These are phyloP conservation scores for Maniola jurtina DNA, from an alignment of 1,140 invertebrate genomes.

Conservation along the genomic window DNA sequence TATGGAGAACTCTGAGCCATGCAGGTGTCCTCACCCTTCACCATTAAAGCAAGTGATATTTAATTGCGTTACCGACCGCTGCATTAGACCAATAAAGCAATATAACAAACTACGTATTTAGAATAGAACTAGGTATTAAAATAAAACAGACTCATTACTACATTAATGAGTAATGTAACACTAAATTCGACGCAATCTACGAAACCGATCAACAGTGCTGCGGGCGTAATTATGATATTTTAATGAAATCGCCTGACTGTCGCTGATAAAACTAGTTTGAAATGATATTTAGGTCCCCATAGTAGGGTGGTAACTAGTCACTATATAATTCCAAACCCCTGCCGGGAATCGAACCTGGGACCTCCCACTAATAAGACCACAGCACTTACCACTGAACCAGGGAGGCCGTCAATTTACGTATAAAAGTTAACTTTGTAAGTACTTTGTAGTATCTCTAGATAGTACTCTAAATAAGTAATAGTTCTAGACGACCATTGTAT, in stretches of 20 bases:
- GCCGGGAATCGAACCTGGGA: too few relatives aligned
- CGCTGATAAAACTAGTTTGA: neutral
- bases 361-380: too few relatives aligned
- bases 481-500: conserved; percentile 10
- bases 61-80: too few relatives aligned
- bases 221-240: conserved; percentile 1
- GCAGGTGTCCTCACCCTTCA: too few relatives aligned
- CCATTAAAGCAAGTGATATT: too few relatives aligned
- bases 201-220: neutral
- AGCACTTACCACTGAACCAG: too few relatives aligned
- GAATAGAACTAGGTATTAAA: neutral
- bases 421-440: too few relatives aligned
- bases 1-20: too few relatives aligned
- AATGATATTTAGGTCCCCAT: neutral
- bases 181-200: conserved; percentile 1
- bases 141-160: neutral
- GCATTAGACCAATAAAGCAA: too few relatives aligned
- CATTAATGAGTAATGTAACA: neutral
- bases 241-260: neutral
- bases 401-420: too few relatives aligned
- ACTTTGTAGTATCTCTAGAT: conserved; percentile 8
- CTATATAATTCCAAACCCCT: too few relatives aligned
- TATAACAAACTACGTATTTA: neutral
- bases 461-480: conserved; percentile 14
- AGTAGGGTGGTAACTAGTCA: too few relatives aligned